Conservation (phyloP, 2,888 invertebrate genomes). For the Anorthoa munda region DNA sequence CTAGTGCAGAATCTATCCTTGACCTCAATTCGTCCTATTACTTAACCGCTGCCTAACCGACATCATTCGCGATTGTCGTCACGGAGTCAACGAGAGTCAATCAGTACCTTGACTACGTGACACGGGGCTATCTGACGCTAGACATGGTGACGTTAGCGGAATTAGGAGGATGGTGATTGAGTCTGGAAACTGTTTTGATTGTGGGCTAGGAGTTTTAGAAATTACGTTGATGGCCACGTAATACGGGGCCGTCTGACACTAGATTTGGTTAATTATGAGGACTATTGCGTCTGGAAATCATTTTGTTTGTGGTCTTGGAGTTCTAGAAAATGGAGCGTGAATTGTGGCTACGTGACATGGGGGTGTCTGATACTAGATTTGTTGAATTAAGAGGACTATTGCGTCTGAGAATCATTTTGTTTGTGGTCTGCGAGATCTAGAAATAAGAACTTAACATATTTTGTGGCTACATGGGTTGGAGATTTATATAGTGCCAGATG, state of each 20-base stretch:
- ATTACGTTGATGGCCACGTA: neutral
- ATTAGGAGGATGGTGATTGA: constrained; percentile 15
- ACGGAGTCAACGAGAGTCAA: constrained; percentile 31
- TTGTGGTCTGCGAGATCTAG: neutral
- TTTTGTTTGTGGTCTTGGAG: neutral
- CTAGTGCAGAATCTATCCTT: constrained; percentile 15
- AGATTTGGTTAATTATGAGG: neutral
- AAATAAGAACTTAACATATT: neutral
- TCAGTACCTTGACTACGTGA: constrained; percentile 28
- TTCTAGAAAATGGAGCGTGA: neutral
- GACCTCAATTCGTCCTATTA: constrained; percentile 9
- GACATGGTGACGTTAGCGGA: constrained; percentile 9
- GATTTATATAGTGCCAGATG: no score
- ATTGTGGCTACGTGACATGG: neutral
- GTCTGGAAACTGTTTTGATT: neutral
- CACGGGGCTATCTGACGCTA: neutral
- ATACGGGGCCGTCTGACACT: neutral
- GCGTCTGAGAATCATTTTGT: neutral
- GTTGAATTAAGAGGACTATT: constrained; percentile 16
- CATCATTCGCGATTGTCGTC: constrained; percentile 21
- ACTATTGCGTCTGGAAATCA: neutral
- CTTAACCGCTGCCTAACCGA: neutral
- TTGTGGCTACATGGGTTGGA: neutral
- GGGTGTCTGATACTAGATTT: neutral
- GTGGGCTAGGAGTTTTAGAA: neutral